A percentile compares a stretch with the other conserved stretches of the same genome.
Conservation (phyloP, 2,888 invertebrate species). For the Ochropleura leucogaster region DNA sequence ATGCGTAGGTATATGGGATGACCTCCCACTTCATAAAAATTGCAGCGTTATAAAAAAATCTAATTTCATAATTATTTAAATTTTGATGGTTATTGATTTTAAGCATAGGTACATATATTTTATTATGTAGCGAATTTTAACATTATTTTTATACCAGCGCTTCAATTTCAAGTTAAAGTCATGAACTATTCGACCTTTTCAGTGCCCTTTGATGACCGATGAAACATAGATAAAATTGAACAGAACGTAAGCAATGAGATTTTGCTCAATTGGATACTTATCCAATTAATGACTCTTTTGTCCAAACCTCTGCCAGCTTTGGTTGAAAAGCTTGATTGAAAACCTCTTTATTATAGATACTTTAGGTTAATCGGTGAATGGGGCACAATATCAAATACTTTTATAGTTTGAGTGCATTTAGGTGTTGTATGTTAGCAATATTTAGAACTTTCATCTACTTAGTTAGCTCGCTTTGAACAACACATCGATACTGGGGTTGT, state of each 20-base stretch:
- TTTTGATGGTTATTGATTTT: too few species aligned
- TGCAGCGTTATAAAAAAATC: too few species aligned
- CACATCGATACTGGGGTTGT: neutral
- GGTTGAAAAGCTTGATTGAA: slow-evolving; percentile 32
- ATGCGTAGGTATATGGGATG: too few species aligned
- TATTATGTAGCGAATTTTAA: too few species aligned
- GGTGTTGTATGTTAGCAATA: neutral
- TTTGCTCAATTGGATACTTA: slow-evolving; percentile 34
- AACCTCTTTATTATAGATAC: slow-evolving; percentile 8
- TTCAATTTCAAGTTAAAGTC: neutral
- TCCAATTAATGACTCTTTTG: slow-evolving; percentile 44
- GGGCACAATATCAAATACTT: neutral
- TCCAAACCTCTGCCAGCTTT: slow-evolving; percentile 23
- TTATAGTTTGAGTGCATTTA: neutral
- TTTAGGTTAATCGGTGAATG: slow-evolving; percentile 3
- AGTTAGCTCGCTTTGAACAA: neutral
- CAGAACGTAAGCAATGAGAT: slow-evolving; percentile 29
- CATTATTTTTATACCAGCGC: neutral
- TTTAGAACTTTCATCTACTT: neutral
- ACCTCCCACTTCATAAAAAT: too few species aligned
- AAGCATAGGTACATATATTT: too few species aligned
- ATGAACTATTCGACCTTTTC: slow-evolving; percentile 5
- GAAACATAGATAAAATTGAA: slow-evolving; percentile 24
- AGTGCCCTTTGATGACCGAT: slow-evolving; percentile 14
- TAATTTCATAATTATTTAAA: too few species aligned